These are phyloP conservation scores for Callospermophilus lateralis DNA, from an alignment of 2,113 vertebrate genomes.

Conservation along the genomic window DNA sequence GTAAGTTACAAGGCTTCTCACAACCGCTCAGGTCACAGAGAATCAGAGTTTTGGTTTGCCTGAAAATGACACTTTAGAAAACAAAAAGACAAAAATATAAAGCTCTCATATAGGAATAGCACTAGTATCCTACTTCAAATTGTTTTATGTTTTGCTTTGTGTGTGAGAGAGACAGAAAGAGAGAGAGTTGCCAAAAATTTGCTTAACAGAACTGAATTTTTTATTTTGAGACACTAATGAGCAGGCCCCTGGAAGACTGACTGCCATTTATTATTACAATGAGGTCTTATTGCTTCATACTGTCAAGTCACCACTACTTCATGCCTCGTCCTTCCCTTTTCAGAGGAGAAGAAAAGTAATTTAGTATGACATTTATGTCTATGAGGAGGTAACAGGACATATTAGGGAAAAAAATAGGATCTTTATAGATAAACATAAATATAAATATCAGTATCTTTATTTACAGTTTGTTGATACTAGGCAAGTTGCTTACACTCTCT, in stretches of 20 bases:
- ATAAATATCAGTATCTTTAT: conserved; percentile 48
- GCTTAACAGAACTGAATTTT: neutral
- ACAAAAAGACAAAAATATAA: conserved; percentile 27
- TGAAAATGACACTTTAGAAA: conserved; percentile 60
- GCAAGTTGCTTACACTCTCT: neutral
- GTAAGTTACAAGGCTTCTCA: conserved; percentile 37
- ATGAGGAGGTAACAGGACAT: neutral
- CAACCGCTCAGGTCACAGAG: conserved; percentile 61
- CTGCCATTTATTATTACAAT: conserved; percentile 51
- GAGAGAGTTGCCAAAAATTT: conserved; percentile 39
- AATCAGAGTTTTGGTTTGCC: conserved; percentile 18
- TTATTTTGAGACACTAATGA: conserved; percentile 51
- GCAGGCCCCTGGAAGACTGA: neutral
- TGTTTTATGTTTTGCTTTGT: neutral
- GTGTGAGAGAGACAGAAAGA: neutral
- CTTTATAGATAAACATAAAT: conserved; percentile 46
- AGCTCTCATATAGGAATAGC: conserved; percentile 18
- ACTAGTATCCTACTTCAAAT: conserved; percentile 24
- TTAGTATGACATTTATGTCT: conserved; percentile 41
- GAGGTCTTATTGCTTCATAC: neutral
- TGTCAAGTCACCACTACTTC: conserved; percentile 28
- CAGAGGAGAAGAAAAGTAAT: conserved; percentile 23
- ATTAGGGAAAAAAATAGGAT: neutral
- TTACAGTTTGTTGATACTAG: neutral
- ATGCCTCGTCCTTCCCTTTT: neutral